Conservation (phyloP, 2,888 invertebrate species). For the Erebia palarica region DNA sequence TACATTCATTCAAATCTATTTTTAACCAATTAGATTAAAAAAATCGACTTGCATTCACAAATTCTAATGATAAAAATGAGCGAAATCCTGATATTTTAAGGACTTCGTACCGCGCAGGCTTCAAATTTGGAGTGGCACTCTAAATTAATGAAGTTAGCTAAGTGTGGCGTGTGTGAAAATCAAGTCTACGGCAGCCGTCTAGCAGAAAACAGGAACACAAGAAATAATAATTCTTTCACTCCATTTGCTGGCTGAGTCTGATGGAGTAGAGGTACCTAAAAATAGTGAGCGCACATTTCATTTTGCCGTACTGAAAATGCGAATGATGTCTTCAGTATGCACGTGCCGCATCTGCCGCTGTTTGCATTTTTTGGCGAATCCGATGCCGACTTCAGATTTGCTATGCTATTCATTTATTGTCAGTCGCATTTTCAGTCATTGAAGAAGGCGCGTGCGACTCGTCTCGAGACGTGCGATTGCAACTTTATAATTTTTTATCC, state of each 20-base stretch:
- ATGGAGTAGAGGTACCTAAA: background rate
- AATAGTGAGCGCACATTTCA: background rate
- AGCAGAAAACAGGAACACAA: constrained; percentile 22
- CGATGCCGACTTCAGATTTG: background rate
- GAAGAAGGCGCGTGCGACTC: background rate
- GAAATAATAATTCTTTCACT: constrained; percentile 17
- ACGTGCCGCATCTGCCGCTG: background rate
- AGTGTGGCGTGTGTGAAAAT: constrained; percentile 44
- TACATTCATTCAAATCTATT: too few species aligned
- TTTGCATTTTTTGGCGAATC: background rate
- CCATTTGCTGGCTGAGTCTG: background rate
- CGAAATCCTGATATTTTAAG: constrained; percentile 24
- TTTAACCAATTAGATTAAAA: background rate
- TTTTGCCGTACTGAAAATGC: background rate
- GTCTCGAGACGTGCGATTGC: background rate
- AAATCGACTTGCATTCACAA: background rate
- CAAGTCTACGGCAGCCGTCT: constrained; percentile 38
- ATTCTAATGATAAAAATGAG: constrained; percentile 25
- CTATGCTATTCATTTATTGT: too few species aligned
- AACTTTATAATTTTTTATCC: too few species aligned
- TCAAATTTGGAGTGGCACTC: constrained; percentile 46
- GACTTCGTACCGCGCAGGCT: constrained; percentile 38
- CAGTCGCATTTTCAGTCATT: background rate
- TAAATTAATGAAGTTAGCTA: constrained; percentile 50
- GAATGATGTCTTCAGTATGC: background rate